phyloP scores from a whole-genome alignment of 2,113 vertebrate species.

The Calidris pugnax region DNA sequence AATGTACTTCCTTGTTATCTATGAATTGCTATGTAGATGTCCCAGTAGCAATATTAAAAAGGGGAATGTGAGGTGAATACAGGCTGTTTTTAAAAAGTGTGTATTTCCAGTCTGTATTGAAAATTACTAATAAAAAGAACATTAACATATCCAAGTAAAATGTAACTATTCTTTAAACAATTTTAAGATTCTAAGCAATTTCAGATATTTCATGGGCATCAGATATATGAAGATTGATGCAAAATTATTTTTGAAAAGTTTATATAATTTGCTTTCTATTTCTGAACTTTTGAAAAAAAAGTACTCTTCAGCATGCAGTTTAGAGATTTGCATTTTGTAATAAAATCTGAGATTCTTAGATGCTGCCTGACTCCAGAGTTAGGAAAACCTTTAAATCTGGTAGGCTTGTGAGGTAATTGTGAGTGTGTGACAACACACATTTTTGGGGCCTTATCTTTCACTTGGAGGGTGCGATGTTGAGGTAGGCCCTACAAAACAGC shows the following conservation, averaged over 20 bases:
- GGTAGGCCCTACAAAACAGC: not conserved
- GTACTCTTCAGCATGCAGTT: not conserved
- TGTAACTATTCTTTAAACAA: not conserved
- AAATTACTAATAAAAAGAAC: not conserved
- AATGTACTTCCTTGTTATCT: not conserved
- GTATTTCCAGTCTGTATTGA: not conserved
- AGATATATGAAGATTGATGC: not conserved
- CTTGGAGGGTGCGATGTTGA: not conserved
- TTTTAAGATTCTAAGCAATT: not conserved
- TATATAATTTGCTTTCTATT: not conserved
- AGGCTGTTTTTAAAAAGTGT: not conserved
- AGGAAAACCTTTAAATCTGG: not conserved
- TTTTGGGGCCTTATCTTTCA: not conserved
- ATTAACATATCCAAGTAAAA: not conserved
- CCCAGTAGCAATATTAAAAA: not conserved
- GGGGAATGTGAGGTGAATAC: not conserved
- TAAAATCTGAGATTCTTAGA: not conserved
- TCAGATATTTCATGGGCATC: not conserved
- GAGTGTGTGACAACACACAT: not conserved
- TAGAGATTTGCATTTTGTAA: not conserved
- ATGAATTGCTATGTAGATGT: not conserved
- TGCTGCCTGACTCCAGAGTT: not conserved
- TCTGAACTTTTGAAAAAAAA: not conserved
- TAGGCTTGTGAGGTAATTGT: not conserved
- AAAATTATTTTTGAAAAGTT: not conserved